phyloP scores from a whole-genome alignment of 2,888 invertebrate species.

The Glaucopsyche alexis region DNA sequence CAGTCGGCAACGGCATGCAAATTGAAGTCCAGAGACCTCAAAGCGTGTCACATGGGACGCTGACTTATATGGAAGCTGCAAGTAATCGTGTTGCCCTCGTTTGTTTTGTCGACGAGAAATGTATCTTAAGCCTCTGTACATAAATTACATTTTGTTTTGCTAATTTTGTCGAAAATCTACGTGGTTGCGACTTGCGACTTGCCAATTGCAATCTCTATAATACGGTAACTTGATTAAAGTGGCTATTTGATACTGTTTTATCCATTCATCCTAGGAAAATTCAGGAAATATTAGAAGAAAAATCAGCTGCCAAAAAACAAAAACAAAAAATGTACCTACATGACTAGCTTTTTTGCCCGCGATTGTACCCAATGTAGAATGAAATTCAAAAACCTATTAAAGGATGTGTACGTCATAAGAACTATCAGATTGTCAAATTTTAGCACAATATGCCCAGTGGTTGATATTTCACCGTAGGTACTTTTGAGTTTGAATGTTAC shows the following conservation, averaged over 20 bases:
- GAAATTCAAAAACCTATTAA: too few relatives aligned
- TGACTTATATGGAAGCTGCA: constrained; percentile 24
- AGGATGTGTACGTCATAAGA: too few relatives aligned
- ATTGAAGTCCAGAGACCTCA: constrained; percentile 11
- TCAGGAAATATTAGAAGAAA: too few relatives aligned
- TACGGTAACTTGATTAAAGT: not conserved
- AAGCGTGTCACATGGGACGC: not conserved
- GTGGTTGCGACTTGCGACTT: not conserved
- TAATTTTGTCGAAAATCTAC: not conserved
- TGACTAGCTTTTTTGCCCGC: too few relatives aligned
- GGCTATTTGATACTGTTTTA: not conserved
- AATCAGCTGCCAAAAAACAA: too few relatives aligned
- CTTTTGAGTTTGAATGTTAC: too few relatives aligned
- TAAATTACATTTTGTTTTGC: not conserved
- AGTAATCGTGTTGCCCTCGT: constrained; percentile 20
- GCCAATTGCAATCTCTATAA: not conserved
- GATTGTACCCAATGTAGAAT: too few relatives aligned
- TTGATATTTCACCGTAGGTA: too few relatives aligned
- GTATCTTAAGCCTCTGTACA: not conserved
- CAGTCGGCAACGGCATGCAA: constrained; percentile 24
- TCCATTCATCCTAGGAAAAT: not conserved
- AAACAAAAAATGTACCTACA: too few relatives aligned
- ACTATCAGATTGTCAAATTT: too few relatives aligned
- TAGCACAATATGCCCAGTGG: too few relatives aligned
- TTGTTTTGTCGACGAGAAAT: not conserved